Base-by-base conservation (phyloP, 2,888 invertebrate species). In the Brachyptera risi region DNA sequence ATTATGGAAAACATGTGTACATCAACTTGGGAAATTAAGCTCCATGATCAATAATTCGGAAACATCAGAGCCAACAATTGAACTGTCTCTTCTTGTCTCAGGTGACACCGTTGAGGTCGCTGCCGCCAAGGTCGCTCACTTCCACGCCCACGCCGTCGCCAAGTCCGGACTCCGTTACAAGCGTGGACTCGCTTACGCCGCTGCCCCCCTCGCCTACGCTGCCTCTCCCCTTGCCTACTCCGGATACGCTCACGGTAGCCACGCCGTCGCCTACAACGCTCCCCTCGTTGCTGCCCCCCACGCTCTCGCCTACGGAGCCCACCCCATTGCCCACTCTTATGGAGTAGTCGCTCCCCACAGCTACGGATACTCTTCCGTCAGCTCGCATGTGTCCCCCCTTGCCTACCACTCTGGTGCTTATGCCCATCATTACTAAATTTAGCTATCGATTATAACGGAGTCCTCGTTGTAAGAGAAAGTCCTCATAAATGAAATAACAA, bases 71-170 rank as follows among this genome's bases (percentile, higher is more conserved):
- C n/a, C n/a, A n/a, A n/a, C n/a, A n/a, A n/a, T n/a, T n/a, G n/a
- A n/a, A n/a, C n/a, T n/a, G n/a, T n/a, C n/a, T 27, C 23, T 51
- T 51, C 57, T 80, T 38, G 68, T 68, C 65, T 64, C 61, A 37
- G 58, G 37, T 15, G 62, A 62, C 59, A 78, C 79, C 2, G 75
- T 74, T 27, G 80, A 79, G 69, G 78, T 79, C 1, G 77, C 79
- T 56, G 77, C 78, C 44, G 83, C 81, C 60, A 81, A 78, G 70
- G 75, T 76, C 44, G 19, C 44, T 21, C 5, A n/a, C 15, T 44
- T 19, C 5, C 9, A 50, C 3, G 40, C 44, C 21, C 19, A n/a
- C 19, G 17, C 44, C 21, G 17, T 44, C 15, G 40, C 59, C 23
- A 17, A 38, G n/a, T 26, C n/a, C 38, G 38, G 50, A n/a, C 13